phyloP scores from a whole-genome alignment of 2,888 invertebrate genomes.

The Acanthosoma haemorrhoidale region DNA sequence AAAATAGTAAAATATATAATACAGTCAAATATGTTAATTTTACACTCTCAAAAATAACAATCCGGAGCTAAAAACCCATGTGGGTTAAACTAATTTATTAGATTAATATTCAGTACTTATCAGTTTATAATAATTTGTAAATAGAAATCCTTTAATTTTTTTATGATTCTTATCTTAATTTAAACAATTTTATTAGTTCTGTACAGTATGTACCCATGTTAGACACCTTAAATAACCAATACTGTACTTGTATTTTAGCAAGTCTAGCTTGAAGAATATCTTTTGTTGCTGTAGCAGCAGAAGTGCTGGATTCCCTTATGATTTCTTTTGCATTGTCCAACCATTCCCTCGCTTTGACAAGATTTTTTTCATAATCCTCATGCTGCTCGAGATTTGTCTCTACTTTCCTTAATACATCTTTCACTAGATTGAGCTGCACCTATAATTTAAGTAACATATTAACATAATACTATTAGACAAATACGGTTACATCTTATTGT shows the following conservation, averaged over 20 bases:
- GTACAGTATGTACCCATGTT: neutral
- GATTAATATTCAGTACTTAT: too few relatives aligned
- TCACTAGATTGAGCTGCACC: slow-evolving; percentile 78
- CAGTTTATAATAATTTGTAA: neutral
- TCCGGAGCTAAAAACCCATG: too few relatives aligned
- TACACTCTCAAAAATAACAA: too few relatives aligned
- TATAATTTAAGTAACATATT: slow-evolving; percentile 39
- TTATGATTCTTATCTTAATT: neutral
- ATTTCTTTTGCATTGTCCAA: slow-evolving; percentile 80
- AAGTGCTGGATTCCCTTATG: slow-evolving; percentile 72
- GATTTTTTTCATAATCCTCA: slow-evolving; percentile 69
- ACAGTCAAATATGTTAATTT: too few relatives aligned
- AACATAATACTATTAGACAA: too few relatives aligned
- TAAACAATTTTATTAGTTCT: neutral
- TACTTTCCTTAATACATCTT: slow-evolving; percentile 84
- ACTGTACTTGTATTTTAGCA: slow-evolving; percentile 50
- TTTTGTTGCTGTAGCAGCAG: slow-evolving; percentile 69
- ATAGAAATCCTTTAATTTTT: neutral
- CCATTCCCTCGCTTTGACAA: slow-evolving; percentile 73
- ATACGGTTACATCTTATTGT: too few relatives aligned
- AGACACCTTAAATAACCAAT: neutral
- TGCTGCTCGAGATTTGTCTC: slow-evolving; percentile 84
- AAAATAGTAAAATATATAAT: too few relatives aligned
- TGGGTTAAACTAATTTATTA: too few relatives aligned
- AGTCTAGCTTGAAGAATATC: slow-evolving; percentile 77